These are phyloP conservation scores for Acanthoscelides obtectus DNA, from an alignment of 2,888 invertebrate species.

Conservation along the genomic window DNA sequence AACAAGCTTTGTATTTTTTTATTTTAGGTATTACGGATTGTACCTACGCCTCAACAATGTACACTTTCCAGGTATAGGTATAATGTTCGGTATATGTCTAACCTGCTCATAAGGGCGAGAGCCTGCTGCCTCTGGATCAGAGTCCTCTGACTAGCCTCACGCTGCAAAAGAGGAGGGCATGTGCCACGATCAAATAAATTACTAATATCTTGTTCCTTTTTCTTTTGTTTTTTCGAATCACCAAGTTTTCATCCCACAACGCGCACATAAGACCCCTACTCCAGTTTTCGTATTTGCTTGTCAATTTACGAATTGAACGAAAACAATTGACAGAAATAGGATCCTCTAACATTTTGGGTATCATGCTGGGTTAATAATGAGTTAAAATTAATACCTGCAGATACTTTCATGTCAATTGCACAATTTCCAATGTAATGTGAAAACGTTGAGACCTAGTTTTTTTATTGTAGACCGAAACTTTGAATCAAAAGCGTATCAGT, in stretches of 20 bases:
- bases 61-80: conserved; percentile 28
- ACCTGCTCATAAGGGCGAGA: conserved; percentile 89
- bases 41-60: conserved; percentile 17
- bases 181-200: conserved; percentile 22
- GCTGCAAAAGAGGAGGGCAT: conserved; percentile 57
- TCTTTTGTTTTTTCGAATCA: not conserved
- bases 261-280: not conserved
- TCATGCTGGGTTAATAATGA: no score
- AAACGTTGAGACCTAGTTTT: no score
- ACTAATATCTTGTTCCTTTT: not conserved
- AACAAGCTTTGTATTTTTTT: no score
- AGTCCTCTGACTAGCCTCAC: conserved; percentile 83
- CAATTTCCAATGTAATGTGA: no score
- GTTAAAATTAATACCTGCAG: no score
- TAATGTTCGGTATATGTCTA: conserved; percentile 25
- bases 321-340: no score
- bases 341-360: no score
- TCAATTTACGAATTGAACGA: no score
- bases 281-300: not conserved
- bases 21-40: no score
- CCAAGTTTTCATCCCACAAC: not conserved
- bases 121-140: conserved; percentile 88
- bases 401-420: no score
- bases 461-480: no score
- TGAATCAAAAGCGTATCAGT: no score